Conservation (phyloP, 2,888 invertebrate species). For the Aphidius colemani region DNA sequence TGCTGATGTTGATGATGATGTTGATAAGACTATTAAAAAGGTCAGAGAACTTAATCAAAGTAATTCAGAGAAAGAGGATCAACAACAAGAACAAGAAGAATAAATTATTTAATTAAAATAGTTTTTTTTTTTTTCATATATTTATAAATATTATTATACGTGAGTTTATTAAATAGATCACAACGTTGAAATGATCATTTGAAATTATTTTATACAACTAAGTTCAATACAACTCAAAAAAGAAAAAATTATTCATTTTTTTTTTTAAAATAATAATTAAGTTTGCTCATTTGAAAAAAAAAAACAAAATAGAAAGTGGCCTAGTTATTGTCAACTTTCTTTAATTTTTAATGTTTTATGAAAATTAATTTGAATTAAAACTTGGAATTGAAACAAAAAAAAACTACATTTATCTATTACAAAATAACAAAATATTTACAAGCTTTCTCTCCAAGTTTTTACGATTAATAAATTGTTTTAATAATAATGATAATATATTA, state of each 20-base stretch:
- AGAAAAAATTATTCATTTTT: no score
- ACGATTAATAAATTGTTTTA: constrained; percentile 3
- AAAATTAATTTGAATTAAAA: not conserved
- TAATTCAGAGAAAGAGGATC: constrained; percentile 53
- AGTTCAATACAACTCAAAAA: no score
- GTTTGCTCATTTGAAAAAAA: no score
- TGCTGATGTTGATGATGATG: constrained; percentile 42
- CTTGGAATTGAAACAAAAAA: not conserved
- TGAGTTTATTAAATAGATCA: no score
- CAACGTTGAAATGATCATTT: no score
- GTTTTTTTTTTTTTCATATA: constrained; percentile 3
- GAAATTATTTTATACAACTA: no score
- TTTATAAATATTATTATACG: constrained; percentile 4
- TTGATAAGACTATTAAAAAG: constrained; percentile 35
- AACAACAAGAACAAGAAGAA: constrained; percentile 56
- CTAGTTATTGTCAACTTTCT: constrained; percentile 2
- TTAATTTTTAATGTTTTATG: not conserved
- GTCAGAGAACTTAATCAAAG: constrained; percentile 52
- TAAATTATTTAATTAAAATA: constrained; percentile 36
- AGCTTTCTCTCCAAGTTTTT: not conserved
- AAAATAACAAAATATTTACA: not conserved
- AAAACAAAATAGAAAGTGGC: constrained; percentile 10
- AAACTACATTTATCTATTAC: not conserved
- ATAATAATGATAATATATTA: no score
- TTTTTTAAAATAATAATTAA: no score